Evolutionary conservation across 2,888 invertebrate species (phyloP), one percentile per base, ranked within the genome.

Genomic region (Dryadula phaetusa): DNA sequence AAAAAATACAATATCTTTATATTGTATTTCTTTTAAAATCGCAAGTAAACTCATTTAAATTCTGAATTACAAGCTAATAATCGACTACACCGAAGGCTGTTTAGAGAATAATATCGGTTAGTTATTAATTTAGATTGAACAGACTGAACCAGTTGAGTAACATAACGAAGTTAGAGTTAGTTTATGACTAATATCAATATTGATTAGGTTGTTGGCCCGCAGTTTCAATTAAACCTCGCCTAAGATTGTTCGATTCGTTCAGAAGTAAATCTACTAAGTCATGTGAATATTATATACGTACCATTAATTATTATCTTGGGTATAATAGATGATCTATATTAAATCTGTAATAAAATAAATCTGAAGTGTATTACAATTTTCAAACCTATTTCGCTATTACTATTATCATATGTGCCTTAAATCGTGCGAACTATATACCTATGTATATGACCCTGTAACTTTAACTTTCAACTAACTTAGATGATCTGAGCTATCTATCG

Each of bases 151-250:
- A 47, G 22, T 18, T 20, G 58, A 58, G 28, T 58, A 49, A 64
- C 28, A 20, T 64, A 58, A 58, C 58, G 8, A 60, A 58, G 58
- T 65, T 65, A 25, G 42, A 65, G 49, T 60, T 40, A 65, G 49
- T 60, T 40, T 65, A 65, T 60, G 58, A 60, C 18, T 65, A 58
- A 65, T 58, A 58, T 42, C 58, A 60, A 65, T 58, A 60, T 65
- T 64, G 58, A 64, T 49, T 65, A 16, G 58, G 58, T 60, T 64
- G 58, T 58, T 64, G 49, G 58, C 28, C 20, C 42, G 54, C 60
- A 62, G 47, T 66, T 71, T 80, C 82, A 78, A 82, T 79, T 80
- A 82, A 82, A 82, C 79, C 76, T 56, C n/a, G 42, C 18, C 56
- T 42, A 46, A 60, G 60, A 46, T 44, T 20, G 32, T 60, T 44